Evolutionary conservation across 2,797 vertebrate genomes (phyloP).

Genomic region (Anabas testudineus): DNA sequence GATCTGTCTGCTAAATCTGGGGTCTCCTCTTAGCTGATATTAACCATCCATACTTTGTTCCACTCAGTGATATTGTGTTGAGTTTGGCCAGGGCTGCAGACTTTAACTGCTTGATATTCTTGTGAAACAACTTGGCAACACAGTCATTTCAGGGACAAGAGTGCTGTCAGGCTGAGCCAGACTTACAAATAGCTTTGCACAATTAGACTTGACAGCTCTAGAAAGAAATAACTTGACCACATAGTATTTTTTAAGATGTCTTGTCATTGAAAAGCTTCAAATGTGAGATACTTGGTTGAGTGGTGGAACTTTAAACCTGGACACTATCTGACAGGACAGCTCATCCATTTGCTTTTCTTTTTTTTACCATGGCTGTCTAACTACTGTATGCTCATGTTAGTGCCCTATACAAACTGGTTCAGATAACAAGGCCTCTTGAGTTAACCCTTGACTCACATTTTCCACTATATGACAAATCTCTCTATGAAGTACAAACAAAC

Average conservation of each 20-base stretch:
- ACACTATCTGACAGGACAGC: background rate
- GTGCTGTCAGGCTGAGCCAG: constrained; percentile 45
- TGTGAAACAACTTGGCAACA: constrained; percentile 63
- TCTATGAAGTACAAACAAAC: background rate
- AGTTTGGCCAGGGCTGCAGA: constrained; percentile 45
- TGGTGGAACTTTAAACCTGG: background rate
- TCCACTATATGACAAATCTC: constrained; percentile 25
- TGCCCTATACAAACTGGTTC: background rate
- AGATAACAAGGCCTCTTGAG: constrained; percentile 7
- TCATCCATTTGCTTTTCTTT: background rate
- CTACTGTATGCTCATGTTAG: background rate
- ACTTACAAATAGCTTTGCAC: constrained; percentile 50
- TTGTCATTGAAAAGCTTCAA: background rate
- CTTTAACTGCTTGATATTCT: constrained; percentile 47
- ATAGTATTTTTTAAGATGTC: background rate
- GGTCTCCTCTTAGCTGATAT: constrained; percentile 43
- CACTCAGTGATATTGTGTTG: constrained; percentile 36
- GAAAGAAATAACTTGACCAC: constrained; percentile 12
- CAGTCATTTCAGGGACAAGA: constrained; percentile 45
- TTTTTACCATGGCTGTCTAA: constrained; percentile 10
- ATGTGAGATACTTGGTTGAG: constrained; percentile 11
- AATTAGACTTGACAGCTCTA: constrained; percentile 27
- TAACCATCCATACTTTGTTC: constrained; percentile 36
- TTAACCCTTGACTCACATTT: constrained; percentile 3
- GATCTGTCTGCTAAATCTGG: constrained; percentile 24